Base-by-base conservation (phyloP, 2,797 vertebrate genomes). In the Mormyrus hasselquistii region DNA sequence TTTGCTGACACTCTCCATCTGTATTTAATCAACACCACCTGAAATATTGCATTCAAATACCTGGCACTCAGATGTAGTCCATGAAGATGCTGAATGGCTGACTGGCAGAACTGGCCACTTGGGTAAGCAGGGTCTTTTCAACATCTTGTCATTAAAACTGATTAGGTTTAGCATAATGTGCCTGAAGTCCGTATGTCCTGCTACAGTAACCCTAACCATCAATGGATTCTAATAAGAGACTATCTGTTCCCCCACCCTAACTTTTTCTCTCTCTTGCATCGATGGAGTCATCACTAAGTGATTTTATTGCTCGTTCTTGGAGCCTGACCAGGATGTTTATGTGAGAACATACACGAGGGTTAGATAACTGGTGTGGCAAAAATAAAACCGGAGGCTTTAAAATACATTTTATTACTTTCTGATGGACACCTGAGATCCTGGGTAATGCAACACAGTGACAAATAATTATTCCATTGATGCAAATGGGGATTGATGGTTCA, bases 51-150 rank as follows among this genome's bases (percentile, higher is more conserved):
- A 53, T 49, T 86, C 88, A 69, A n/a, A 49, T 38, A 50, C 6
- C 52, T 87, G 16, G 29, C 47, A 9, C 52, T 52, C 52, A 62
- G 53, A 47, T 49, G 62, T 88, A 85, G 91, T 92, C 92, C 73
- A 83, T 47, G 82, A 85, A 44, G 53, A 76, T 57, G 38, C 82
- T 34, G 14, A 52, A 79, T 55, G 52, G 38, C 85, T 55, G 9
- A 57, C 12, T 10, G 7, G n/a, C 34, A 19, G 79, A 22, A 52
- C 6, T 49, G 55, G 69, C 25, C 29, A 14, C 8, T 38, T 57
- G 52, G 34, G 34, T 44, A 44, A 25, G 44, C 8, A 49, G n/a
- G 76, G 44, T 34, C 41, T 88, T 90, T 90, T 90, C 89, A 88
- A 49, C 89, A 84, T 47, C 47, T 84, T 47, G 57, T 90, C 34